Conservation (phyloP, 2,113 vertebrate species). For the Neomonachus schauinslandi region DNA sequence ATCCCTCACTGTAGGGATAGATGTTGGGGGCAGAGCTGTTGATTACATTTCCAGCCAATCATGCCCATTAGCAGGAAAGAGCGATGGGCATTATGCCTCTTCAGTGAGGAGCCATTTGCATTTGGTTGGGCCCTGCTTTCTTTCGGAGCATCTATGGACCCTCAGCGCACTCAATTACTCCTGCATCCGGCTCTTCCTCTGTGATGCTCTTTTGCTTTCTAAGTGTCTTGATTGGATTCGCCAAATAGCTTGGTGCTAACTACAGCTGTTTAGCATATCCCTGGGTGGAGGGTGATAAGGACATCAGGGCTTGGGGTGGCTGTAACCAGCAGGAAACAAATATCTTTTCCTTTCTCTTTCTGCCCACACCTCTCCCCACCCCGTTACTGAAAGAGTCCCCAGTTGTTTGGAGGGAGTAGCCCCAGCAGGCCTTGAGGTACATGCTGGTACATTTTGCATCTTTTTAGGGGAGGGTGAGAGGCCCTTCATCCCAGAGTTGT, state of each 20-base stretch:
- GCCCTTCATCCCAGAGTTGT: neutral
- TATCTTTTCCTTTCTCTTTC: neutral
- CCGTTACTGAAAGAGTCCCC: neutral
- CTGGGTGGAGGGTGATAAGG: conserved; percentile 59
- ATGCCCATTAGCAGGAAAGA: conserved; percentile 84
- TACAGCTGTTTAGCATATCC: conserved; percentile 67
- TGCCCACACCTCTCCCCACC: neutral
- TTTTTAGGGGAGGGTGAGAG: neutral
- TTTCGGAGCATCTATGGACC: conserved; percentile 63
- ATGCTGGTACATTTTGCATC: fast-evolving
- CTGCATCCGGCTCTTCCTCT: conserved; percentile 76
- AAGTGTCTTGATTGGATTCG: conserved; percentile 81
- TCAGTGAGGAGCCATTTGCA: conserved; percentile 78
- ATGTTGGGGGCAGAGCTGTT: conserved; percentile 85
- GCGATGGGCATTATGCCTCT: conserved; percentile 81
- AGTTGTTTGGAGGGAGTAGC: neutral
- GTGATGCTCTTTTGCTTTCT: conserved; percentile 57
- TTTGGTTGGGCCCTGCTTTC: conserved; percentile 80
- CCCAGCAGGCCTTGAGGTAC: neutral
- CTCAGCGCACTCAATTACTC: conserved; percentile 75
- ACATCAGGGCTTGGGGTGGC: neutral
- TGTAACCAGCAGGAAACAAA: neutral
- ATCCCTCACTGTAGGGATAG: conserved; percentile 79
- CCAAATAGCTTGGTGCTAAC: conserved; percentile 76
- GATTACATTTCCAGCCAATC: conserved; percentile 86